Evolutionary conservation across 2,888 invertebrate species (phyloP).

Genomic region (Orthosia gothica): DNA sequence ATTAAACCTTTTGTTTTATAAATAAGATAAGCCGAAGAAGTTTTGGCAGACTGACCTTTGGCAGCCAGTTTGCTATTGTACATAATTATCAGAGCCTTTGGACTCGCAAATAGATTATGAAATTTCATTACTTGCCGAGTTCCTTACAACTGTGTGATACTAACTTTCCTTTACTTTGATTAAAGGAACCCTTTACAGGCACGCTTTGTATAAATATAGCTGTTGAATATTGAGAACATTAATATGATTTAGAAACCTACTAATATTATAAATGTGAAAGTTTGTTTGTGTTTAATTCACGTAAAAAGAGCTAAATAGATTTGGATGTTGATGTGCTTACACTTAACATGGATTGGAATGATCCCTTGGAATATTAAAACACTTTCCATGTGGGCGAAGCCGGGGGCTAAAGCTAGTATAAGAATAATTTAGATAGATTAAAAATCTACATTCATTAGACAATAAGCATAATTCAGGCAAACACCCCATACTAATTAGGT

Average conservation of each 20-base stretch:
- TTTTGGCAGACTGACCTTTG: slow-evolving; percentile 78
- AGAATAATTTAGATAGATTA: background rate
- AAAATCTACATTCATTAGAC: background rate
- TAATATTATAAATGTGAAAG: too few relatives aligned
- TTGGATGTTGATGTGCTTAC: too few relatives aligned
- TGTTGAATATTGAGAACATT: background rate
- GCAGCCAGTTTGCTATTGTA: slow-evolving; percentile 63
- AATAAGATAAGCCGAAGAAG: slow-evolving; percentile 82
- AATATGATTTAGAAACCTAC: background rate
- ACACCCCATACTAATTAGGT: background rate
- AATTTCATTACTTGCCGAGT: slow-evolving; percentile 55
- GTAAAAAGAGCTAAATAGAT: too few relatives aligned
- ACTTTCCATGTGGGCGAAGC: too few relatives aligned
- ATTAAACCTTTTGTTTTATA: slow-evolving; percentile 83
- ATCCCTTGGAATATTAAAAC: too few relatives aligned
- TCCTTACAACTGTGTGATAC: slow-evolving; percentile 12
- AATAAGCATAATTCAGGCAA: background rate
- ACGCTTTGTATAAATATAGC: background rate
- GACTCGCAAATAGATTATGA: slow-evolving; percentile 73
- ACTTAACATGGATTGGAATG: too few relatives aligned
- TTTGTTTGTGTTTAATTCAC: too few relatives aligned
- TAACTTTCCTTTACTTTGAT: slow-evolving; percentile 16
- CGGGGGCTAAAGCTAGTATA: too few relatives aligned
- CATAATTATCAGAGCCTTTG: slow-evolving; percentile 60
- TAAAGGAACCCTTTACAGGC: background rate